These are phyloP conservation scores for Gymnosoma rotundatum DNA, from an alignment of 2,888 invertebrate species.

Conservation along the genomic window DNA sequence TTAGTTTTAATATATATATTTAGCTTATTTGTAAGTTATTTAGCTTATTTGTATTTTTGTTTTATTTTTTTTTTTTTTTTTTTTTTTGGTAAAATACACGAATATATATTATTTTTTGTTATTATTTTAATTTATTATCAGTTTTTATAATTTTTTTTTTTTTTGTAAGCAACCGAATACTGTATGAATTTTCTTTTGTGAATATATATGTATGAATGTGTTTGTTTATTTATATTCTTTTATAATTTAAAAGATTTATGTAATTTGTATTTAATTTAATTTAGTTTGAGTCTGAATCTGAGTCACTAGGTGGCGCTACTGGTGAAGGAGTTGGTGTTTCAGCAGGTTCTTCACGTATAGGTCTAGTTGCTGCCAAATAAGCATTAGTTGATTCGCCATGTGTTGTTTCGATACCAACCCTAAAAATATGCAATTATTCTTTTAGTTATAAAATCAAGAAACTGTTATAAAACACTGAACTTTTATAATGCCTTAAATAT, in stretches of 20 bases:
- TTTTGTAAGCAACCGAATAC: conserved; percentile 62
- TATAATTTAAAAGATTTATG: conserved; percentile 45
- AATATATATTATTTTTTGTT: conserved; percentile 46
- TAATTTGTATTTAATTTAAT: conserved; percentile 83
- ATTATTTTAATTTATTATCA: conserved; percentile 6
- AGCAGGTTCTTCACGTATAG: conserved; percentile 80
- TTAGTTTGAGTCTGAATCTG: conserved; percentile 84
- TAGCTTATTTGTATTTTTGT: conserved; percentile 19
- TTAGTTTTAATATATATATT: conserved; percentile 60
- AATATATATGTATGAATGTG: neutral
- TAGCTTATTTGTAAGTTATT: conserved; percentile 57
- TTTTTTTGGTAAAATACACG: conserved; percentile 56
- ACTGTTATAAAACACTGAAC: too few species aligned
- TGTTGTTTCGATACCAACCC: conserved; percentile 95
- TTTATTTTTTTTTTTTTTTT: neutral
- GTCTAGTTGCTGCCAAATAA: conserved; percentile 86
- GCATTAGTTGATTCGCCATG: conserved; percentile 88
- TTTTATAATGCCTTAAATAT: too few species aligned
- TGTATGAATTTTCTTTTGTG: conserved; percentile 35
- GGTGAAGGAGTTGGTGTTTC: conserved; percentile 81
- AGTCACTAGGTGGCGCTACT: conserved; percentile 82
- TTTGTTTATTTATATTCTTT: neutral
- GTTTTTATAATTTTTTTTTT: conserved; percentile 22
- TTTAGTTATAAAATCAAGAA: neutral
- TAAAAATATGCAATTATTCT: conserved; percentile 75